Evolutionary conservation across 2,113 vertebrate genomes (phyloP).

Genomic region (Oncorhynchus masou): DNA sequence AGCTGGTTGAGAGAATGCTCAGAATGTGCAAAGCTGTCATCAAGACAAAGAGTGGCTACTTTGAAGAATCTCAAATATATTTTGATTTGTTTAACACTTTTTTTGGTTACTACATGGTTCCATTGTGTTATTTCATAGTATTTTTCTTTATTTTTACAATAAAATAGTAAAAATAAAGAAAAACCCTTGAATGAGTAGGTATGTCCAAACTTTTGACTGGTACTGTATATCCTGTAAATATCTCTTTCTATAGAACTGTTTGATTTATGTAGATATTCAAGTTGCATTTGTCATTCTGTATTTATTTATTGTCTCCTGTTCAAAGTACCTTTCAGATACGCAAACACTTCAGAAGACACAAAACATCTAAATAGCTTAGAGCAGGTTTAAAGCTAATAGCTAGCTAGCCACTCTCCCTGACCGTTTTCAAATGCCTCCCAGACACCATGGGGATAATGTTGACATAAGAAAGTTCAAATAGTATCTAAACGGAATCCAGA

Average conservation of each 20-base stretch:
- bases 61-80: too few relatives aligned
- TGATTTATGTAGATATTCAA: not conserved
- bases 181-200: too few relatives aligned
- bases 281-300: conserved; percentile 8
- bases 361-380: conserved; percentile 9
- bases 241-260: conserved; percentile 11
- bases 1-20: too few relatives aligned
- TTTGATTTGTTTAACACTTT: too few relatives aligned
- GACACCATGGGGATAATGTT: not conserved
- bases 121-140: too few relatives aligned
- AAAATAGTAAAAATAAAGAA: too few relatives aligned
- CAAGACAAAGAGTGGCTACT: too few relatives aligned
- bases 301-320: conserved; percentile 33
- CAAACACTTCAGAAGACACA: conserved; percentile 25
- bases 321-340: conserved; percentile 32
- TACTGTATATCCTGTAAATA: conserved; percentile 9
- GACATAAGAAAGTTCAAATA: not conserved
- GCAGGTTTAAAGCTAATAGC: not conserved
- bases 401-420: not conserved
- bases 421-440: not conserved
- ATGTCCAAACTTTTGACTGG: too few relatives aligned
- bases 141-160: too few relatives aligned
- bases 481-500: conserved; percentile 2
- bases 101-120: too few relatives aligned
- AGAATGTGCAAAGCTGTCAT: too few relatives aligned